These are phyloP conservation scores for Tichodroma muraria DNA, from an alignment of 2,113 vertebrate genomes.

Conservation along the genomic window DNA sequence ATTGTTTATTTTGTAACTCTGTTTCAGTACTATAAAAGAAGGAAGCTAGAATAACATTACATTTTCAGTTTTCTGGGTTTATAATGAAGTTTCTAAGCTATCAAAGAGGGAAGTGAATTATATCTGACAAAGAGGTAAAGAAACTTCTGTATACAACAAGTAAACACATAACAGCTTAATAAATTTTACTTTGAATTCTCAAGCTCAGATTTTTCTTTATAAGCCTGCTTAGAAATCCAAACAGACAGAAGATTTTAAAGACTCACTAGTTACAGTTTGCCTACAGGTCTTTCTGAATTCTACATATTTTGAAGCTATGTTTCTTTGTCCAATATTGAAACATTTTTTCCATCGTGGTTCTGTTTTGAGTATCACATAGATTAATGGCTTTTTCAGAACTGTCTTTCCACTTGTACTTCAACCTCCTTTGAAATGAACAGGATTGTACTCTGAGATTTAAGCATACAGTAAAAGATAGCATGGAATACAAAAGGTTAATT, in stretches of 20 bases:
- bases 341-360: not conserved
- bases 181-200: not conserved
- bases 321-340: not conserved
- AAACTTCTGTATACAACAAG: not conserved
- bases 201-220: not conserved
- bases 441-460: not conserved
- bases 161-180: not conserved
- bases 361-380: not conserved
- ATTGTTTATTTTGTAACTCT: not conserved
- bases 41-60: not conserved
- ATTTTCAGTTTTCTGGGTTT: not conserved
- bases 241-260: not conserved
- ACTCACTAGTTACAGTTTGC: not conserved
- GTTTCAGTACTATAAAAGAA: not conserved
- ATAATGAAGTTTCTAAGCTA: not conserved
- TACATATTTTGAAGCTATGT: fast-evolving
- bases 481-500: not conserved
- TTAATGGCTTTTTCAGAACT: not conserved
- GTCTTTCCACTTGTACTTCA: not conserved
- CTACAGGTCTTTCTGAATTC: not conserved
- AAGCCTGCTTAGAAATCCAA: not conserved
- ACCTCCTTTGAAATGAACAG: not conserved
- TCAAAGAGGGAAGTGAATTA: not conserved
- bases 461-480: not conserved
- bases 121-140: not conserved